These are phyloP conservation scores for Lasius platythorax DNA, from an alignment of 2,888 invertebrate species.

Conservation along the genomic window DNA sequence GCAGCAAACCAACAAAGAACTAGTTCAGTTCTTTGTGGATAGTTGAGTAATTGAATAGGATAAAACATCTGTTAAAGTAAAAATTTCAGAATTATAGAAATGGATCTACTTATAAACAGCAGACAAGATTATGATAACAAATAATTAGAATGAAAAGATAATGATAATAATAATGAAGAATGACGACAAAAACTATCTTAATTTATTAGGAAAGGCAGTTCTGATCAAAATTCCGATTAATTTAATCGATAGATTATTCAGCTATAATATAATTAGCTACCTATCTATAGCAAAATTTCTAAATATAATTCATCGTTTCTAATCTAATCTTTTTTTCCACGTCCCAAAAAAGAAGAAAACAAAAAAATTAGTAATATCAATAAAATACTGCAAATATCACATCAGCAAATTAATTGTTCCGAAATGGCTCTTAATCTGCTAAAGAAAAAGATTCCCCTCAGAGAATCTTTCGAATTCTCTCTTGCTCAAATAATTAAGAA, in stretches of 20 bases:
- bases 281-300: not conserved
- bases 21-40: constrained; percentile 60
- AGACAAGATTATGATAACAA: not conserved
- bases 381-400: not conserved
- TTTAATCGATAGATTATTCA: not conserved
- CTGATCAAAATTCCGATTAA: no score
- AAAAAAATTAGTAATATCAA: not conserved
- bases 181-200: not conserved
- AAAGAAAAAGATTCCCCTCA: no score
- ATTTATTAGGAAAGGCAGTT: not conserved
- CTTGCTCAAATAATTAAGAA: not conserved
- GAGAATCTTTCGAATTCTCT: not conserved
- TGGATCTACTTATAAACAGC: not conserved
- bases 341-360: not conserved
- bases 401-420: not conserved
- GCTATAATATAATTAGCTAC: not conserved
- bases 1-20: constrained; percentile 74
- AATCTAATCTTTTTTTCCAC: not conserved
- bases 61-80: constrained; percentile 67
- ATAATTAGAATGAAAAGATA: not conserved
- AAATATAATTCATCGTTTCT: not conserved
- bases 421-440: not conserved
- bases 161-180: not conserved
- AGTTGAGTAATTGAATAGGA: constrained; percentile 62
- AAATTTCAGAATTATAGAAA: not conserved